Evolutionary conservation across 2,113 vertebrate genomes (phyloP).

Genomic region (Corythaeola cristata): DNA sequence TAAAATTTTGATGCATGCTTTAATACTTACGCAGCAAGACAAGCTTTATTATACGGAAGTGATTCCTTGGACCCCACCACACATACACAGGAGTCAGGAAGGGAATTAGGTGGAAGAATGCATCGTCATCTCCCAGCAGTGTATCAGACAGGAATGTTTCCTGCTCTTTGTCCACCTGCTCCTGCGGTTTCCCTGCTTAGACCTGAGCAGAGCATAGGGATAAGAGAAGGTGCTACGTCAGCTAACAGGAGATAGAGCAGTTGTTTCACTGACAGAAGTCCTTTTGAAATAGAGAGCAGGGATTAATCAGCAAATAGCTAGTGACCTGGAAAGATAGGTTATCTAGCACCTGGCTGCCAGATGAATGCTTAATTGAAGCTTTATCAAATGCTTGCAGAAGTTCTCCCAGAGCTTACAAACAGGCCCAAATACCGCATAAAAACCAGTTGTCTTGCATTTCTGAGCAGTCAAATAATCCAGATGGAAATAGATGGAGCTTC

Average conservation of each 20-base stretch:
- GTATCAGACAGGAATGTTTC: background rate
- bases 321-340: conserved; percentile 38
- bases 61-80: background rate
- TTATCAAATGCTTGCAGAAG: conserved; percentile 20
- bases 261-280: background rate
- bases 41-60: background rate
- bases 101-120: background rate
- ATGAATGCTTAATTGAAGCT: conserved; percentile 26
- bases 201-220: background rate
- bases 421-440: background rate
- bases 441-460: background rate
- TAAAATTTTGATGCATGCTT: background rate
- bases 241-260: background rate
- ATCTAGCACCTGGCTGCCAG: conserved; percentile 5
- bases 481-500: background rate
- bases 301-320: conserved; percentile 29
- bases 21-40: background rate
- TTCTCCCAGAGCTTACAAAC: background rate
- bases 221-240: background rate
- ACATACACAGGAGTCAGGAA: background rate
- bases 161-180: background rate
- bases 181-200: background rate
- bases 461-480: background rate
- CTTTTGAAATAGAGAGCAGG: conserved; percentile 11
- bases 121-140: background rate